These are phyloP conservation scores for Neomonachus schauinslandi DNA, from an alignment of 2,113 vertebrate species.

Conservation along the genomic window DNA sequence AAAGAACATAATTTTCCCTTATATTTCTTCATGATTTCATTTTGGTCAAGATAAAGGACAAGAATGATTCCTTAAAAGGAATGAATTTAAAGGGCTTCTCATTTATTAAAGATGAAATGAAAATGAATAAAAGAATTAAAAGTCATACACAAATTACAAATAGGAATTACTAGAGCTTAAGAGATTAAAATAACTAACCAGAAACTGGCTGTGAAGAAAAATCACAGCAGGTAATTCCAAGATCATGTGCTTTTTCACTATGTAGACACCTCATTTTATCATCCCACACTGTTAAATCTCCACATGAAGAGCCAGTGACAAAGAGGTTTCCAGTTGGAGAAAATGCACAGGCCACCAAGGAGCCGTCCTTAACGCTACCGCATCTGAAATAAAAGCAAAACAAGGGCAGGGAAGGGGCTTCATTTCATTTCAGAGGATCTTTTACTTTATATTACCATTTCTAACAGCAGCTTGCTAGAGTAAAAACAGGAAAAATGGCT, in stretches of 20 bases:
- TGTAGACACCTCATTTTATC: slow-evolving; percentile 88
- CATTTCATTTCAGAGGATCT: slow-evolving; percentile 55
- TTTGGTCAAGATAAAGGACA: not conserved
- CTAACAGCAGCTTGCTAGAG: slow-evolving; percentile 33
- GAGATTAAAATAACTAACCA: slow-evolving; percentile 85
- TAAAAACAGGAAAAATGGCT: not conserved
- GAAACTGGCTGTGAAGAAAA: slow-evolving; percentile 87
- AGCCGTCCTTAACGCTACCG: slow-evolving; percentile 90
- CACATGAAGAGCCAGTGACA: slow-evolving; percentile 94
- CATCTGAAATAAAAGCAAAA: slow-evolving; percentile 87
- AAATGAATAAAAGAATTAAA: slow-evolving; percentile 60
- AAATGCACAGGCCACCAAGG: slow-evolving; percentile 94
- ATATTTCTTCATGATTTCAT: slow-evolving; percentile 37
- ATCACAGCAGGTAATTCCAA: slow-evolving; percentile 94
- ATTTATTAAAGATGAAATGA: slow-evolving; percentile 7
- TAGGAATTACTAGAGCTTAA: slow-evolving; percentile 5
- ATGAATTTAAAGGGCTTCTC: not conserved
- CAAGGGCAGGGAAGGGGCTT: not conserved
- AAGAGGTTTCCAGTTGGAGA: slow-evolving; percentile 89
- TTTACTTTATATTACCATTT: not conserved
- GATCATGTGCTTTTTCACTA: slow-evolving; percentile 95
- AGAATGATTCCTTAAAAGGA: slow-evolving; percentile 45
- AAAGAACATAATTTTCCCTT: not conserved
- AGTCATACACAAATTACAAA: not conserved
- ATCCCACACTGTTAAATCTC: slow-evolving; percentile 93